Percentiles rank a stretch among this genome's conserved stretches.
phyloP scores from a whole-genome alignment of 2,797 vertebrate genomes.

The Erpetoichthys calabaricus region DNA sequence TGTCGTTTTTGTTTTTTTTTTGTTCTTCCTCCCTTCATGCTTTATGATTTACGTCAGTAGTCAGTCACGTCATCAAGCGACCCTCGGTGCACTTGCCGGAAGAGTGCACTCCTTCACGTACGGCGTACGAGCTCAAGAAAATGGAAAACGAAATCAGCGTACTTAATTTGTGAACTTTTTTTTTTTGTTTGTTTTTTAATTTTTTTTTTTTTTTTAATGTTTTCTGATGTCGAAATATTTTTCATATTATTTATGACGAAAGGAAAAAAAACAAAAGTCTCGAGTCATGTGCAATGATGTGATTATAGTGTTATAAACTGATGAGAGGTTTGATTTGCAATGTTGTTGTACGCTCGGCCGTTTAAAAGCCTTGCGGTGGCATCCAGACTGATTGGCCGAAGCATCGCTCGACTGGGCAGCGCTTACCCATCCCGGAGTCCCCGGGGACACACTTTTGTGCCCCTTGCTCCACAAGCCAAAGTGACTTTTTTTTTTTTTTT shows the following conservation, averaged over 20 bases:
- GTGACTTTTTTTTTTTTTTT: neutral
- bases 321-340: slow-evolving; percentile 19
- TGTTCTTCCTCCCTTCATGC: slow-evolving; percentile 39
- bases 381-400: neutral
- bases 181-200: slow-evolving; percentile 61
- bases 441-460: neutral
- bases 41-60: slow-evolving; percentile 10
- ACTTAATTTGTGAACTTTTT: slow-evolving; percentile 66
- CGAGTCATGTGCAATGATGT: slow-evolving; percentile 51
- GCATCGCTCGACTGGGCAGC: no score
- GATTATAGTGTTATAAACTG: slow-evolving; percentile 27
- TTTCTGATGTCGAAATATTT: slow-evolving; percentile 56
- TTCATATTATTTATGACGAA: slow-evolving; percentile 71
- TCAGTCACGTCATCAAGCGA: slow-evolving; percentile 27
- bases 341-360: slow-evolving; percentile 4
- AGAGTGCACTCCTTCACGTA: slow-evolving; percentile 44
- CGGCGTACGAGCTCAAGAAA: neutral
- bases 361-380: slow-evolving; percentile 20
- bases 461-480: neutral
- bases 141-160: slow-evolving; percentile 35
- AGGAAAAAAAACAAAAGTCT: slow-evolving; percentile 45
- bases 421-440: neutral
- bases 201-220: slow-evolving; percentile 43
- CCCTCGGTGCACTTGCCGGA: slow-evolving; percentile 61
- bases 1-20: slow-evolving; percentile 22